These are phyloP conservation scores for Meriones psammophilus DNA, from an alignment of 2,797 vertebrate species.

Conservation along the genomic window DNA sequence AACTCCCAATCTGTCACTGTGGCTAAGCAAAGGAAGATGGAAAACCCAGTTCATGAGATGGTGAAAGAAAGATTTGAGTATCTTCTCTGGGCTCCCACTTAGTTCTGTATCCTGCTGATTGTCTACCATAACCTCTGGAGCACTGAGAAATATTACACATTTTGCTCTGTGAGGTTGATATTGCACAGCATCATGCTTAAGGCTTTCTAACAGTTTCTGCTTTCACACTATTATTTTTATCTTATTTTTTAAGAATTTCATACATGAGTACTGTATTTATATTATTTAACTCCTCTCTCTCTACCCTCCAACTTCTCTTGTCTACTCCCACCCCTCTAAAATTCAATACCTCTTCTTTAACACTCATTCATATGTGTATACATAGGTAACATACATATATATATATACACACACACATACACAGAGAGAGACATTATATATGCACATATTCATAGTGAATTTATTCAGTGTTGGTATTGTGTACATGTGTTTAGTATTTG, in stretches of 20 bases:
- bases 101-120: neutral
- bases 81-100: neutral
- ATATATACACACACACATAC: neutral
- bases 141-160: neutral
- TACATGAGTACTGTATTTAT: neutral
- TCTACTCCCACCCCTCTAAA: neutral
- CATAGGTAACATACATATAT: neutral
- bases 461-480: neutral
- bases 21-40: too few species aligned
- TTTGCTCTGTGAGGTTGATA: neutral
- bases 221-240: neutral
- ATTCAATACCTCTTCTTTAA: neutral
- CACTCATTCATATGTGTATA: neutral
- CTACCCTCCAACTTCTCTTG: neutral
- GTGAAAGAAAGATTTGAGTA: neutral
- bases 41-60: neutral
- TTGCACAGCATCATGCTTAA: neutral
- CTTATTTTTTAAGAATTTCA: neutral
- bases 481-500: neutral
- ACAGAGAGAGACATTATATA: too few species aligned
- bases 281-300: neutral
- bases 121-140: neutral
- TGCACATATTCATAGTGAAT: neutral
- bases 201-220: neutral
- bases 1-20: neutral